Percentiles rank a stretch among this genome's conserved stretches.
Evolutionary conservation across 2,113 vertebrate genomes (phyloP).

Genomic region (Heterotis niloticus): DNA sequence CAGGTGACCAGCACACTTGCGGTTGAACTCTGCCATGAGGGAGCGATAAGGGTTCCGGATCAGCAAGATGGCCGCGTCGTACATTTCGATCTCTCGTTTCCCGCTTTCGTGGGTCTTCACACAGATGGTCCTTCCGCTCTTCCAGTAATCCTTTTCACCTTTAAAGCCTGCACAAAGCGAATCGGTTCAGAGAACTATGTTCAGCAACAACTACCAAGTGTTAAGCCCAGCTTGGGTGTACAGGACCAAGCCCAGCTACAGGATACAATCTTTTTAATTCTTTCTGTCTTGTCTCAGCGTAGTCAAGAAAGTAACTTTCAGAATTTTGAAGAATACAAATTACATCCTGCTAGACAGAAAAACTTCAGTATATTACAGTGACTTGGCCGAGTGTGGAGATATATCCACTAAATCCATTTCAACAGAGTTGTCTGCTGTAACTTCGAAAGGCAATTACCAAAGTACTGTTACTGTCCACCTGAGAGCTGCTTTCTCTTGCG

Average conservation of each 20-base stretch:
- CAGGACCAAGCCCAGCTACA: not conserved
- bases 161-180: slow-evolving; percentile 77
- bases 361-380: not conserved
- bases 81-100: slow-evolving; percentile 88
- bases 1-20: slow-evolving; percentile 91
- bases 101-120: slow-evolving; percentile 96
- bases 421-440: not conserved
- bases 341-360: not conserved
- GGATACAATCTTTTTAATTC: slow-evolving; percentile 10
- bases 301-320: not conserved
- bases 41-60: slow-evolving; percentile 92
- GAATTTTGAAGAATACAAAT: not conserved
- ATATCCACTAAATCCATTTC: slow-evolving; percentile 8
- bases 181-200: not conserved
- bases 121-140: slow-evolving; percentile 88
- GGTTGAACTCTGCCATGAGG: slow-evolving; percentile 90
- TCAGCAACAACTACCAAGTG: not conserved
- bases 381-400: not conserved
- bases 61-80: slow-evolving; percentile 83
- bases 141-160: slow-evolving; percentile 97
- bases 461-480: not conserved
- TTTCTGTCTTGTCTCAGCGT: not conserved
- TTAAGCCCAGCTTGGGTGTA: not conserved
- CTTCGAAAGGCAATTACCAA: not conserved
- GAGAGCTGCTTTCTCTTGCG: not conserved